Base-by-base conservation (phyloP, 53 echinoderm and acorn worm species). In the Holothuria leucospilota region DNA sequence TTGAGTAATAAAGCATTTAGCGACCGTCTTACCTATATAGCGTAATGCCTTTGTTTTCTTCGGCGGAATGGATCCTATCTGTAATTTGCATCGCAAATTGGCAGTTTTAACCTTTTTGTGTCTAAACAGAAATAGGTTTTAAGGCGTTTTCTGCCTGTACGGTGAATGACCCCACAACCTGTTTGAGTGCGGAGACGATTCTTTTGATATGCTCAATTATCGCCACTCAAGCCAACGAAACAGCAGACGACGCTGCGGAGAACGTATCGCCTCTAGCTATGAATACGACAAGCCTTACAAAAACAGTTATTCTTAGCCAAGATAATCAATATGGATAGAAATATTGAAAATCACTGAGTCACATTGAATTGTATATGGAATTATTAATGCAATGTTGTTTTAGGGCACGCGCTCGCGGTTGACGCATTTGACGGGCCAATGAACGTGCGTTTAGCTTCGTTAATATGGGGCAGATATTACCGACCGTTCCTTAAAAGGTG, bases 121-220 rank as follows among this genome's bases (percentile, higher is more conserved):
- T 75, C 7, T 53, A 25, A 23, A n/a, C 49, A 16, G 13, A 26
- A 13, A 49, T 46, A 24, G 16, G 72, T 18, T 75, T 11, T 51
- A 9, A 49, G 51, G 75, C 68, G 68, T 49, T 75, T 30, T 75
- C 51, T 75, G 75, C 51, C 75, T 75, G 75, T 7, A 26, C 75
- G 75, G 75, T 75, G 75, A 75, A 75, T 75, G 75, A 75, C 75
- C 75, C 75, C 52, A 49, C 75, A 75, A 75, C 75, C 75, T 75
- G 75, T 75, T 75, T 75, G 75, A 75, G 56, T 56, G 56, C 56
- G 15, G 56, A 56, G 56, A 15, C 15, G 56, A 16, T 56, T 16
- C 56, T 16, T 56, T 18, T 56, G 56, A 56, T 56, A 18, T 56
- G 18, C 56, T 56, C 56, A 56, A 56, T 56, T 56, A 56, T 56